phyloP scores from a whole-genome alignment of 30 jellyfish, hydroid and myxozoan genomes.

The Catostylus mosaicus region DNA sequence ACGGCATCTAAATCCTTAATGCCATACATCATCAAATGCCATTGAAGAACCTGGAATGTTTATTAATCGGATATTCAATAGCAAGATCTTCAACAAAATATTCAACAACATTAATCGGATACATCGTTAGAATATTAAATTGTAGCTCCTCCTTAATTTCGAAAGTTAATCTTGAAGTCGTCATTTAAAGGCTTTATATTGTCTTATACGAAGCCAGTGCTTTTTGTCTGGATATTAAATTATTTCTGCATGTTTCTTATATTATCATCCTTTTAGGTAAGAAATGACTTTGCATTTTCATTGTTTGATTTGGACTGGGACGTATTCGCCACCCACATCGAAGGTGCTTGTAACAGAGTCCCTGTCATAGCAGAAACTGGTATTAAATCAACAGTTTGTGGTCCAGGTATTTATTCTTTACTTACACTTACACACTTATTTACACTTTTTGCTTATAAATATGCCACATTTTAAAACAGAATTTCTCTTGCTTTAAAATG shows the following conservation, averaged over 20 bases:
- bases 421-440: neutral
- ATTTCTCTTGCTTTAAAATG: too few species aligned
- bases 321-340: conserved; percentile 82
- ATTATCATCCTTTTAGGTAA: conserved; percentile 60
- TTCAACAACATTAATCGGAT: too few species aligned
- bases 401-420: conserved; percentile 81
- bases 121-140: neutral
- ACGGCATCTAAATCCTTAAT: too few species aligned
- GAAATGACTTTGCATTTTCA: conserved; percentile 92
- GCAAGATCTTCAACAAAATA: too few species aligned
- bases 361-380: conserved; percentile 94
- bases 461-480: too few species aligned
- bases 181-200: neutral
- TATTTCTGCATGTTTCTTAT: too few species aligned
- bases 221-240: too few species aligned
- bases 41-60: too few species aligned
- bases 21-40: too few species aligned
- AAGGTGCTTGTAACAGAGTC: conserved; percentile 96
- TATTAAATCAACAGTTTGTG: conserved; percentile 94
- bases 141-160: neutral
- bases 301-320: conserved; percentile 98
- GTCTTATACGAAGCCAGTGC: too few species aligned
- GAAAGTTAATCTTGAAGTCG: neutral
- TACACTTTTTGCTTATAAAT: too few species aligned
- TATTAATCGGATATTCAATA: too few species aligned